These are phyloP conservation scores for Upupa epops DNA, from an alignment of 2,113 vertebrate species.

Conservation along the genomic window DNA sequence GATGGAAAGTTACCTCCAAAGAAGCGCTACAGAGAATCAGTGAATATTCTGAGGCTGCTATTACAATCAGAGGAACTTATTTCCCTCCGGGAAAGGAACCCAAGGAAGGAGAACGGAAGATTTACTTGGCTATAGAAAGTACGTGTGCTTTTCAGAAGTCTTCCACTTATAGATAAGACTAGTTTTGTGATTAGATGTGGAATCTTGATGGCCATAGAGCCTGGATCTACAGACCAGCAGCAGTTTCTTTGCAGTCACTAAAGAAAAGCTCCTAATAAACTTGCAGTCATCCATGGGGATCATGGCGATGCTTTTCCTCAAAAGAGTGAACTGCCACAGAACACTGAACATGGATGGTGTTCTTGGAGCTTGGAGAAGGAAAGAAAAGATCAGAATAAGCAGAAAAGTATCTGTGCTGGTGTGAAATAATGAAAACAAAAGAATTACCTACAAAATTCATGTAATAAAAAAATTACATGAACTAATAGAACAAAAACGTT, in stretches of 20 bases:
- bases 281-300: not conserved
- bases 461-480: not conserved
- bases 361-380: not conserved
- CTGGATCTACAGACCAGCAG: not conserved
- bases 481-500: not conserved
- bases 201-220: not conserved
- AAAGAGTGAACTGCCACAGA: not conserved
- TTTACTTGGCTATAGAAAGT: slow-evolving; percentile 99
- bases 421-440: not conserved
- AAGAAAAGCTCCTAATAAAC: not conserved
- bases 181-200: not conserved
- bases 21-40: slow-evolving; percentile 97
- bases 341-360: not conserved
- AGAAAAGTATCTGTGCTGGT: not conserved
- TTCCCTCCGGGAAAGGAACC: slow-evolving; percentile 98
- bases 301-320: not conserved
- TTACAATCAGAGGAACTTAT: slow-evolving; percentile 98
- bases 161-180: not conserved
- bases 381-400: not conserved
- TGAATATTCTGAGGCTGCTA: slow-evolving; percentile 98
- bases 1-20: slow-evolving; percentile 99
- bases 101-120: slow-evolving; percentile 97
- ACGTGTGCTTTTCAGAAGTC: slow-evolving; percentile 53
- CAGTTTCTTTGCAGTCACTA: not conserved
- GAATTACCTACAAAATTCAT: not conserved